Base-by-base conservation (phyloP, 2,888 invertebrate species). In the Linyphia triangularis region DNA sequence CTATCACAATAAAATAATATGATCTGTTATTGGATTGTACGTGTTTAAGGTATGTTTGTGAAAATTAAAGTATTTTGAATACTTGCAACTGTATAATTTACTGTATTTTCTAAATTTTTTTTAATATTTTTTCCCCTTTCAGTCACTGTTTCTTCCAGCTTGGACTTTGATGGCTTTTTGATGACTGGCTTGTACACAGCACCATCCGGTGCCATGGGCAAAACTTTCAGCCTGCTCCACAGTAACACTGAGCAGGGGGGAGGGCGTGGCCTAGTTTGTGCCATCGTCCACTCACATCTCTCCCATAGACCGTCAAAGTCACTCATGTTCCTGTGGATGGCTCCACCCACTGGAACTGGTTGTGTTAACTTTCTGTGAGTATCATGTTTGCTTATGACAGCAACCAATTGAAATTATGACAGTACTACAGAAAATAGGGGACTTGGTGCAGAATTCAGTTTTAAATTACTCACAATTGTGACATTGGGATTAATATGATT, bases 351-450 rank as follows among this genome's bases (percentile, higher is more conserved):
- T 30, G 93, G 93, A 7, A 92, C 92, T 7, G 93, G 93, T 28
- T 93, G 93, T 91, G 91, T 93, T 57, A 92, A 92, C 85, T 93
- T 93, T 89, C 86, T 92, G 93, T 93, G 91, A 91, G 92, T 91
- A 79, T 22, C 22, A 40, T 24, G 30, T 22, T 59, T n/a, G n/a
- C n/a, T n/a, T n/a, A n/a, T n/a, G n/a, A n/a, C n/a, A n/a, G n/a
- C n/a, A n/a, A n/a, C n/a, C n/a, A n/a, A n/a, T n/a, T n/a, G n/a
- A n/a, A n/a, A n/a, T n/a, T n/a, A n/a, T n/a, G n/a, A n/a, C n/a
- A n/a, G n/a, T n/a, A n/a, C n/a, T n/a, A n/a, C n/a, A n/a, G n/a
- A n/a, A n/a, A n/a, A n/a, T n/a, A n/a, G n/a, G n/a, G n/a, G n/a
- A n/a, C n/a, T n/a, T n/a, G n/a, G n/a, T n/a, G n/a, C n/a, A n/a